Evolutionary conservation across 1,140 invertebrate genomes (phyloP).

Genomic region (Eriocheir sinensis): DNA sequence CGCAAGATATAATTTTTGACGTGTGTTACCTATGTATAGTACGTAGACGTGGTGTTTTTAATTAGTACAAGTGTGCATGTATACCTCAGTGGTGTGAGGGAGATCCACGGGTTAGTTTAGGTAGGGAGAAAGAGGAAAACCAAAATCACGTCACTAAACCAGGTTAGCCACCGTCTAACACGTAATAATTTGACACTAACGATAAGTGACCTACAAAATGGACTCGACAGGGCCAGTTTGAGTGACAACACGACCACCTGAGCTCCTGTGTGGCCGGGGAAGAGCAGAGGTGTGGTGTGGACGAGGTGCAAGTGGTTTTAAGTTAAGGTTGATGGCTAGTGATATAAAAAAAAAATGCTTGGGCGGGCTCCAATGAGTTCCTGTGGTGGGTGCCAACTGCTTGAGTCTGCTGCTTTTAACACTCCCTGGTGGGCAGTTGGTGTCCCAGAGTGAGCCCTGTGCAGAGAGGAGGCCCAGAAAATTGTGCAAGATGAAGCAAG

Average conservation of each 20-base stretch:
- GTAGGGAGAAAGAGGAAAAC: no score
- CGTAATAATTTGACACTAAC: neutral
- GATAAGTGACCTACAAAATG: neutral
- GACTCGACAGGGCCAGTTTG: neutral
- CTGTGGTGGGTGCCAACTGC: constrained; percentile 60
- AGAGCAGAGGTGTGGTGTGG: neutral
- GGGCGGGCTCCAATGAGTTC: constrained; percentile 54
- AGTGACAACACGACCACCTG: neutral
- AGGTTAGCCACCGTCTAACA: no score
- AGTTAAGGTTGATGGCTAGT: no score
- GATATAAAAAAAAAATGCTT: no score
- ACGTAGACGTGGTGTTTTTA: no score
- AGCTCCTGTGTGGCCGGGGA: neutral
- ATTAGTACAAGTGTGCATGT: no score
- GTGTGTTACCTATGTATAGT: no score
- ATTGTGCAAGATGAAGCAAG: constrained; percentile 59
- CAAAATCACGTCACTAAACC: no score
- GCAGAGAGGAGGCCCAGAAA: constrained; percentile 36
- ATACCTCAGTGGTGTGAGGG: no score
- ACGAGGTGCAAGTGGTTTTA: neutral
- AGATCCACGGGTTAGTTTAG: no score
- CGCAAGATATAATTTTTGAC: no score
- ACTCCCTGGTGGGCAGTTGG: constrained; percentile 47
- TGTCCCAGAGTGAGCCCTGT: constrained; percentile 60
- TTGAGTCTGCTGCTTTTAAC: constrained; percentile 57